Conservation (phyloP, 2,888 invertebrate genomes). For the Argynnis bischoffii region DNA sequence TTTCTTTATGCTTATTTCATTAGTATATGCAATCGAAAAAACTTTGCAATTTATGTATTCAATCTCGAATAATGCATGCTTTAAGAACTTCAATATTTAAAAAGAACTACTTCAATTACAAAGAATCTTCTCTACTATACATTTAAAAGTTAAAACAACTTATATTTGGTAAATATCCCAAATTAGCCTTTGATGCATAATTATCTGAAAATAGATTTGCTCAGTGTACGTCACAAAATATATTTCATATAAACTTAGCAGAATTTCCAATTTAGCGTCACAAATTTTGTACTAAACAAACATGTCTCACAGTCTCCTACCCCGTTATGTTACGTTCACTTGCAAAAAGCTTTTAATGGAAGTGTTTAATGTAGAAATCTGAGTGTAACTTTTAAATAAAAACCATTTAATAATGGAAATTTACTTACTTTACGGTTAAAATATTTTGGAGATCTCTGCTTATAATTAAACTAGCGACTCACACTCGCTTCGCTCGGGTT, state of each 20-base stretch:
- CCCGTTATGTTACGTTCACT: not conserved
- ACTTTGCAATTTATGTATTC: no score
- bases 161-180: no score
- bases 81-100: no score
- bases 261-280: not conserved
- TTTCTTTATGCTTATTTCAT: no score
- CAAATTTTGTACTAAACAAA: constrained; percentile 9
- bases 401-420: not conserved
- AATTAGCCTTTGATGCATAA: not conserved
- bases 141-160: not conserved
- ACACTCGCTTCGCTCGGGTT: no score
- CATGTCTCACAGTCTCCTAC: not conserved
- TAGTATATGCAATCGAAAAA: no score
- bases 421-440: not conserved
- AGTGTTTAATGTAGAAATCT: not conserved
- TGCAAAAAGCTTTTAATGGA: not conserved
- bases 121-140: no score
- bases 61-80: no score
- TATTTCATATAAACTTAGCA: not conserved
- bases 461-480: no score
- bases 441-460: no score
- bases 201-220: not conserved
- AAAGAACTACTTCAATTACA: no score
- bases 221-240: not conserved
- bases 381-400: not conserved